These are phyloP conservation scores for Ornithoptera alexandrae DNA, from an alignment of 2,888 invertebrate species.

Conservation along the genomic window DNA sequence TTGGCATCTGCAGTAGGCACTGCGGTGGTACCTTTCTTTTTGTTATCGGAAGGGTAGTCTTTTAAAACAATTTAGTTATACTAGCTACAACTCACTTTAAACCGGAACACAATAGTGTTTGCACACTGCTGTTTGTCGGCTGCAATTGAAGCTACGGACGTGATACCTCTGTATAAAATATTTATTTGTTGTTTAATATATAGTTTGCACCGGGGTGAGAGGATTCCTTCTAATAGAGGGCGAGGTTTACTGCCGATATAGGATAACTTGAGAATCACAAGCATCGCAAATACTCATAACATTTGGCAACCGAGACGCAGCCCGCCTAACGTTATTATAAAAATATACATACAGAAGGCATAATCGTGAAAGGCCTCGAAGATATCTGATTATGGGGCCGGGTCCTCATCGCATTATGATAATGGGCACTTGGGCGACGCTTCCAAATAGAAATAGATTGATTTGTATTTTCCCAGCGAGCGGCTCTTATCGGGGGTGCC, in stretches of 20 bases:
- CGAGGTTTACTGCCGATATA: conserved; percentile 32
- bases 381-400: conserved; percentile 71
- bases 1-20: no score
- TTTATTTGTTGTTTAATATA: no score
- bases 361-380: conserved; percentile 56
- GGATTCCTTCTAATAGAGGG: neutral
- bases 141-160: no score
- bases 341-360: conserved; percentile 60
- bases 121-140: no score
- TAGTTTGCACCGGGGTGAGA: no score
- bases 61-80: no score
- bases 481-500: conserved; percentile 38
- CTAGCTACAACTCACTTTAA: no score
- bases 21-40: no score
- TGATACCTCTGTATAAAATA: no score
- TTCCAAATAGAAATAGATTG: conserved; percentile 70
- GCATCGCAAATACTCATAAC: conserved; percentile 48
- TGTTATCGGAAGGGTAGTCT: no score
- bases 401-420: conserved; percentile 69
- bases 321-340: conserved; percentile 56
- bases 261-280: conserved; percentile 33
- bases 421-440: conserved; percentile 65
- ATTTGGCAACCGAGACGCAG: conserved; percentile 51
- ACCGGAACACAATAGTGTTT: no score
- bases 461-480: conserved; percentile 58